phyloP scores from a whole-genome alignment of 2,797 vertebrate species.

The Tadarida brasiliensis region DNA sequence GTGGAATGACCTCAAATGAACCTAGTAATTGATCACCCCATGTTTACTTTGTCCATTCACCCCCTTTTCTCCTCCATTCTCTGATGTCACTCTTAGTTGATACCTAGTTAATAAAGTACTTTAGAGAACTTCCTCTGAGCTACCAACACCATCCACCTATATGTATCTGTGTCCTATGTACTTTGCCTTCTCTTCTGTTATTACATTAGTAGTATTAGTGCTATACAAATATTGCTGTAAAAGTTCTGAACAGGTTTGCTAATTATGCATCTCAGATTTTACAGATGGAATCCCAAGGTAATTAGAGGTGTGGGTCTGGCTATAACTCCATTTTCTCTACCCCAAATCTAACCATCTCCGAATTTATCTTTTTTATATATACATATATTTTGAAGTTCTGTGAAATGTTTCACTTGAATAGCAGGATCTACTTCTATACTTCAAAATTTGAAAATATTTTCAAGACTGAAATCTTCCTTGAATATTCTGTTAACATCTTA shows the following conservation, averaged over 20 bases:
- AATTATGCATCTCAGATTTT: background rate
- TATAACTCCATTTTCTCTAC: background rate
- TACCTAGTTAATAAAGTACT: background rate
- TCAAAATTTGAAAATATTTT: constrained; percentile 12
- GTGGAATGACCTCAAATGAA: background rate
- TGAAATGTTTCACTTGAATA: constrained; percentile 12
- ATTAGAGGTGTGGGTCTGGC: background rate
- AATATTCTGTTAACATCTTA: background rate
- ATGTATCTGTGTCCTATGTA: background rate
- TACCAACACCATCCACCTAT: background rate
- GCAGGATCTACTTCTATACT: background rate
- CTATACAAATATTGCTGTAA: background rate
- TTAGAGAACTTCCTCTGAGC: background rate
- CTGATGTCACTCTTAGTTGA: background rate
- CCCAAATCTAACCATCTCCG: background rate
- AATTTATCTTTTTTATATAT: background rate
- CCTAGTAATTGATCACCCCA: background rate
- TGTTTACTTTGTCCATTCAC: constrained; percentile 26
- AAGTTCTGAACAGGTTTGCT: background rate
- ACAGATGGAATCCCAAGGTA: background rate
- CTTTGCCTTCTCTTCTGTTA: background rate
- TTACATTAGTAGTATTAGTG: background rate
- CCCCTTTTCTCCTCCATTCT: background rate
- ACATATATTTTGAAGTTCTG: background rate
- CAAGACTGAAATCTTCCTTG: background rate